Conservation (phyloP, 1,140 invertebrate species). For the Melanaphis sacchari region DNA sequence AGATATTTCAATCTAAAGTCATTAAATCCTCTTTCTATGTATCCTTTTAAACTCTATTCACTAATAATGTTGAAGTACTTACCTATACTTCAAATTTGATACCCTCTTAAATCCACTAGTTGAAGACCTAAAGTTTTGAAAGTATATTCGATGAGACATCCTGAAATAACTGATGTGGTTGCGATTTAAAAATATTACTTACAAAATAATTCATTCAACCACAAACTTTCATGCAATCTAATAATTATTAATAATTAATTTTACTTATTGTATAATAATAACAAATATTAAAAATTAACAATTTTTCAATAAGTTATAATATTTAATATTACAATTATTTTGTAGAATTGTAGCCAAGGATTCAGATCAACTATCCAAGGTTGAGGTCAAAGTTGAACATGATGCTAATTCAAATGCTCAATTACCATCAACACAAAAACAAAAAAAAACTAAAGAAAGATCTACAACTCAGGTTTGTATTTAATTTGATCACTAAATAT, state of each 20-base stretch:
- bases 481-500: background rate
- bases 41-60: too few relatives aligned
- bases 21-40: too few relatives aligned
- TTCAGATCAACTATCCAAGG: background rate
- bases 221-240: background rate
- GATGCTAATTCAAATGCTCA: background rate
- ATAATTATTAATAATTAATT: background rate
- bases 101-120: too few relatives aligned
- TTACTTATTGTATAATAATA: background rate
- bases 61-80: too few relatives aligned
- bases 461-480: constrained; percentile 32
- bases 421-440: constrained; percentile 19
- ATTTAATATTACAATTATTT: background rate
- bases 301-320: background rate
- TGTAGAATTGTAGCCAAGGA: constrained; percentile 21
- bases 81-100: too few relatives aligned
- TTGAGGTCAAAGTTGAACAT: constrained; percentile 46
- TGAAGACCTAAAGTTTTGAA: too few relatives aligned
- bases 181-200: too few relatives aligned
- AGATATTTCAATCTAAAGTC: too few relatives aligned
- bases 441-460: constrained; percentile 53
- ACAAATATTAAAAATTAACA: background rate
- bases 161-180: too few relatives aligned
- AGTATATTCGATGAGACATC: too few relatives aligned
- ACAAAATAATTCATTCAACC: background rate